These are phyloP conservation scores for Scopus umbretta DNA, from an alignment of 2,113 vertebrate species.

Conservation along the genomic window DNA sequence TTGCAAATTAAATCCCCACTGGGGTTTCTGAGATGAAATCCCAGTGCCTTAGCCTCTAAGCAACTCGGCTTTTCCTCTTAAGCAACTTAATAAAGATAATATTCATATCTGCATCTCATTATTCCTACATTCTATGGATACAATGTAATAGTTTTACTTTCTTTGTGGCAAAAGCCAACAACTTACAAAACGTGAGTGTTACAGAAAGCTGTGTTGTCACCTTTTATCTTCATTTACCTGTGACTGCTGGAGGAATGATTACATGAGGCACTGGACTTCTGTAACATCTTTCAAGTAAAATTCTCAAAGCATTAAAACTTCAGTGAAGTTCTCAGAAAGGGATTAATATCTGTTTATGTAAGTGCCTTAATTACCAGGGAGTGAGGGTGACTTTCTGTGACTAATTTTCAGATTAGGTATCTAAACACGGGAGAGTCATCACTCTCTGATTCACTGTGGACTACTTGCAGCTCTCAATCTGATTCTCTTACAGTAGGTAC, in stretches of 20 bases:
- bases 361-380: slow-evolving; percentile 23
- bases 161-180: not conserved
- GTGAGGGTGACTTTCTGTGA: slow-evolving; percentile 23
- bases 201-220: not conserved
- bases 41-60: not conserved
- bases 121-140: not conserved
- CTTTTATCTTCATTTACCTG: not conserved
- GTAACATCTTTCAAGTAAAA: not conserved
- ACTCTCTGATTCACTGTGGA: not conserved
- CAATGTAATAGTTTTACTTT: not conserved
- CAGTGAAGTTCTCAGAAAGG: not conserved
- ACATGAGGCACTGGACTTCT: not conserved
- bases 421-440: not conserved
- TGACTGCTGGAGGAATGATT: not conserved
- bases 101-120: slow-evolving; percentile 11
- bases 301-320: not conserved
- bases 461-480: not conserved
- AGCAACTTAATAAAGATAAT: slow-evolving; percentile 32
- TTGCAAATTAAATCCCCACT: slow-evolving; percentile 40
- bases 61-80: not conserved
- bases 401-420: slow-evolving; percentile 29
- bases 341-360: slow-evolving; percentile 4
- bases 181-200: not conserved
- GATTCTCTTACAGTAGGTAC: not conserved
- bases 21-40: slow-evolving; percentile 19